Evolutionary conservation across 2,888 invertebrate species (phyloP).

Genomic region (Mellilla xanthometata): DNA sequence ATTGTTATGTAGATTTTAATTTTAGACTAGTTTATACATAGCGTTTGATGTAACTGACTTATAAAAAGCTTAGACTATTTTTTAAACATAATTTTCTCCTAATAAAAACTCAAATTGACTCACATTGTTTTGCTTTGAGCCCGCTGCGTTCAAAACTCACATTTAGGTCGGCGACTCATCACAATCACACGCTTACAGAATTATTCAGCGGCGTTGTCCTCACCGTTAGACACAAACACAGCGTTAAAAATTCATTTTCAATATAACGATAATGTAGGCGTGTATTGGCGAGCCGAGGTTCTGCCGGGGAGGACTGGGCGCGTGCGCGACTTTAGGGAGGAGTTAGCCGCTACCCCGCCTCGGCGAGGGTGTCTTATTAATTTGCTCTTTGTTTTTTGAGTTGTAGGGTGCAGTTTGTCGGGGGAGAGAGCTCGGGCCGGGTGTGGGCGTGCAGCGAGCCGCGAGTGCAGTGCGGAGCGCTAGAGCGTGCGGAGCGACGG

Average conservation of each 20-base stretch:
- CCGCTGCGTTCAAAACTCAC: constrained; percentile 2
- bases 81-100: constrained; percentile 4
- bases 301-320: constrained; percentile 57
- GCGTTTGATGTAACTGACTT: constrained; percentile 9
- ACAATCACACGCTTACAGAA: constrained; percentile 21
- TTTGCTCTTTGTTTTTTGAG: constrained; percentile 19
- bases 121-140: not conserved
- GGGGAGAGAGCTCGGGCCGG: not conserved
- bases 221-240: constrained; percentile 49
- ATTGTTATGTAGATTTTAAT: constrained; percentile 10
- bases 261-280: constrained; percentile 80
- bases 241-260: constrained; percentile 73
- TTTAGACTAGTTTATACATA: constrained; percentile 21
- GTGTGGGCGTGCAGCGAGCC: constrained; percentile 57
- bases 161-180: constrained; percentile 9
- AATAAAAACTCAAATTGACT: constrained; percentile 7
- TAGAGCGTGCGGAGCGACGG: constrained; percentile 66
- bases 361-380: constrained; percentile 16
- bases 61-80: constrained; percentile 4
- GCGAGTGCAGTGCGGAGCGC: constrained; percentile 56
- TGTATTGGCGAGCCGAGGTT: constrained; percentile 61
- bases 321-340: constrained; percentile 71
- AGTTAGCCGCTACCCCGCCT: constrained; percentile 53
- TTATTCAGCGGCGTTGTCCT: constrained; percentile 32
- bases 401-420: constrained; percentile 16